These are phyloP conservation scores for Stigmatopora nigra DNA, from an alignment of 2,113 vertebrate genomes.

Conservation along the genomic window DNA sequence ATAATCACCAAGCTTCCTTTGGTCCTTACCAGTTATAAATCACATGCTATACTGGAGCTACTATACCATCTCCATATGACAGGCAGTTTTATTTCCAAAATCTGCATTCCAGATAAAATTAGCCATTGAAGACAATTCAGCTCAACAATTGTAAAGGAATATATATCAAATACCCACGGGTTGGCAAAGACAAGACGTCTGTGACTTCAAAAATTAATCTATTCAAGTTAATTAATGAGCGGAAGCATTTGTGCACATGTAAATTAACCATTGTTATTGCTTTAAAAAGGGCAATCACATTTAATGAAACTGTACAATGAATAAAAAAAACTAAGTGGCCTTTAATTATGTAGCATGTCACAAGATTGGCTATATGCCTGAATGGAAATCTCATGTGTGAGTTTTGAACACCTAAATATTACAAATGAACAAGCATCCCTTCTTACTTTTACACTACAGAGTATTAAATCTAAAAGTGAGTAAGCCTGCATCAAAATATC, in stretches of 20 bases:
- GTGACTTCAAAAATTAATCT: neutral
- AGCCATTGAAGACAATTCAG: neutral
- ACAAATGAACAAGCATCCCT: neutral
- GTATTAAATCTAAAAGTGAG: neutral
- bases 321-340: neutral
- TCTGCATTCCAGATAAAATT: neutral
- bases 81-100: neutral
- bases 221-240: neutral
- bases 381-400: neutral
- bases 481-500: neutral
- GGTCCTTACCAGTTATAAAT: neutral
- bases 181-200: neutral
- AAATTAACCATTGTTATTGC: neutral
- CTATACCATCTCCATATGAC: neutral
- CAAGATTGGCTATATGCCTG: neutral
- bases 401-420: conserved; percentile 1
- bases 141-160: neutral
- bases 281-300: neutral
- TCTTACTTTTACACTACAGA: neutral
- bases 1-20: too few relatives aligned
- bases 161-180: neutral
- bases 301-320: neutral
- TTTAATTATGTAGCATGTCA: neutral
- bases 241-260: neutral
- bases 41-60: neutral